Evolutionary conservation across 1,140 invertebrate genomes (phyloP).

Genomic region (Pseudobourletiella spinata): DNA sequence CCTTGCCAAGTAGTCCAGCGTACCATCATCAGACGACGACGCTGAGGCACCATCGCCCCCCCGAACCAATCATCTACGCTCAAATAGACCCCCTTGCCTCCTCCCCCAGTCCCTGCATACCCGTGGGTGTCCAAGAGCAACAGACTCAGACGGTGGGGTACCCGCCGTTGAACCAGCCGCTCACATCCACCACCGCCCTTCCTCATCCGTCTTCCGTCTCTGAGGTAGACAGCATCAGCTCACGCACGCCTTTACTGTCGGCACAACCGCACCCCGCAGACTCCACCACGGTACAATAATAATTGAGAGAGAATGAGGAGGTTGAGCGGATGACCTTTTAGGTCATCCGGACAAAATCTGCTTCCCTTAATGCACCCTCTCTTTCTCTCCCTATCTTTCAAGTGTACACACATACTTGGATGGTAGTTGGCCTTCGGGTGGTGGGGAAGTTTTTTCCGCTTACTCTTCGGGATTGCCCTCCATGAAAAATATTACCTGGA

Average conservation of each 20-base stretch:
- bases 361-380: too few species aligned
- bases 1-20: constrained; percentile 40
- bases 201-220: constrained; percentile 26
- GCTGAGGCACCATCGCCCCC: constrained; percentile 43
- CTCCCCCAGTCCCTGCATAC: constrained; percentile 4
- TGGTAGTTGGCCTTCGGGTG: too few species aligned
- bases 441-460: too few species aligned
- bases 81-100: constrained; percentile 46
- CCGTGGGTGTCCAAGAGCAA: constrained; percentile 32
- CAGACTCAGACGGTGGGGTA: constrained; percentile 36
- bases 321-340: too few species aligned
- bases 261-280: constrained; percentile 29
- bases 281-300: too few species aligned
- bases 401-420: too few species aligned
- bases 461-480: too few species aligned
- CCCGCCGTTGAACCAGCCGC: constrained; percentile 9
- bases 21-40: constrained; percentile 34
- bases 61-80: constrained; percentile 52
- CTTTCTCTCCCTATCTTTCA: too few species aligned
- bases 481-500: too few species aligned
- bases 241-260: constrained; percentile 16
- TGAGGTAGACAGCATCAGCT: constrained; percentile 32
- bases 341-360: too few species aligned
- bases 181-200: constrained; percentile 1
- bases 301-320: too few species aligned